phyloP scores from a whole-genome alignment of 2,113 vertebrate species.

The Casuarius casuarius region DNA sequence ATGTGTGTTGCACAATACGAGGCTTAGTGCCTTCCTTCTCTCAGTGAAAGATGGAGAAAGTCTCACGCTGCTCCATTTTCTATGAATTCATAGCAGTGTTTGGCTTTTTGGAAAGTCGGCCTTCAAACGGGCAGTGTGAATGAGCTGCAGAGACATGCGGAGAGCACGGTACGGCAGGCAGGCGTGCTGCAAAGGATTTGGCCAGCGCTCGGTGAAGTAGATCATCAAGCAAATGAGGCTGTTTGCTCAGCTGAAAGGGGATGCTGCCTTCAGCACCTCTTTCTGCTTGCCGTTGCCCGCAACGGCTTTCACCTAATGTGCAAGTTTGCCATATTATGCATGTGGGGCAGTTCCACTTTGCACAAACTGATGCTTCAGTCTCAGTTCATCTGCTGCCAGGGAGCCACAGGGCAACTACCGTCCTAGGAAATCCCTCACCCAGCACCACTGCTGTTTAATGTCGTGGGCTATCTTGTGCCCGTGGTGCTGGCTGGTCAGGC shows the following conservation, averaged over 20 bases:
- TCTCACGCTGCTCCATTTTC: background rate
- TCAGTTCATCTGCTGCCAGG: background rate
- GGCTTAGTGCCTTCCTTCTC: background rate
- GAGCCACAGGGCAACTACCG: background rate
- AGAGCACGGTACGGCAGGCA: background rate
- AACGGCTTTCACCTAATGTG: accelerated
- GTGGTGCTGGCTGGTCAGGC: background rate
- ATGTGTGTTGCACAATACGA: background rate
- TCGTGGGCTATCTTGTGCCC: background rate
- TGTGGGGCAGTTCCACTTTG: background rate
- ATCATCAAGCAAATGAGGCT: background rate
- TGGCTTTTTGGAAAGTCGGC: conserved; percentile 28
- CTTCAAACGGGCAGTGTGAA: background rate
- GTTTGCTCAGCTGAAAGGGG: background rate
- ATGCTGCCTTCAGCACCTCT: background rate
- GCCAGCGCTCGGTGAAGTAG: background rate
- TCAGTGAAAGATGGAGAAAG: background rate
- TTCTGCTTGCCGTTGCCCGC: background rate
- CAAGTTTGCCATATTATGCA: accelerated
- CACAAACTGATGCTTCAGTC: background rate
- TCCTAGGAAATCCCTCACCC: accelerated
- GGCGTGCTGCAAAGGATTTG: background rate
- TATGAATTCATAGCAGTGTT: background rate
- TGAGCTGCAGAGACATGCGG: accelerated
- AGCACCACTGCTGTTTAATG: accelerated